phyloP scores from a whole-genome alignment of 2,113 vertebrate species.

The Lates calcarifer region DNA sequence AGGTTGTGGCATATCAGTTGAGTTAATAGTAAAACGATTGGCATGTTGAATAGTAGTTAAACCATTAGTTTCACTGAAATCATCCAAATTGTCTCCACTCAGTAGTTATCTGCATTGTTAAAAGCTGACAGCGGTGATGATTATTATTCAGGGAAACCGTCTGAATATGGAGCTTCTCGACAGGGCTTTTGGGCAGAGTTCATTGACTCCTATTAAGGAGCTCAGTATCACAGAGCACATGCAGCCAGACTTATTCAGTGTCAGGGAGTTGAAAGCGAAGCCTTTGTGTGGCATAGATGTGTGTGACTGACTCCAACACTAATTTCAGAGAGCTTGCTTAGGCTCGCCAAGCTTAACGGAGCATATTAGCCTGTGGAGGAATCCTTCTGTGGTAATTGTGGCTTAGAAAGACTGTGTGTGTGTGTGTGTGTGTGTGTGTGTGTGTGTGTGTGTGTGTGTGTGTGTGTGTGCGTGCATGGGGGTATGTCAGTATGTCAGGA shows the following conservation, averaged over 20 bases:
- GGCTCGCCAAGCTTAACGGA: conserved; percentile 50
- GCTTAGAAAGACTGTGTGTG: conserved; percentile 29
- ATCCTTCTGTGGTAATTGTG: conserved; percentile 46
- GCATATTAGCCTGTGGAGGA: conserved; percentile 50
- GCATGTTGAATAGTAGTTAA: conserved; percentile 5
- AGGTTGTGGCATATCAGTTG: background rate
- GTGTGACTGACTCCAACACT: conserved; percentile 47
- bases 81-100: conserved; percentile 22
- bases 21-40: background rate
- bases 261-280: conserved; percentile 47
- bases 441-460: background rate
- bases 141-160: conserved; percentile 51
- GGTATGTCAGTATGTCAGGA: background rate
- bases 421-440: background rate
- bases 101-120: conserved; percentile 43
- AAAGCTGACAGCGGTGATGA: conserved; percentile 51
- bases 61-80: conserved; percentile 13
- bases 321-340: conserved; percentile 70
- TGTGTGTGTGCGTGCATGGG: background rate
- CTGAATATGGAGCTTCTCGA: conserved; percentile 37
- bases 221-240: conserved; percentile 56
- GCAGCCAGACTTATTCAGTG: conserved; percentile 42
- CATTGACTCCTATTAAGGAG: conserved; percentile 63
- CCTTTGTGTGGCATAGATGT: conserved; percentile 43
- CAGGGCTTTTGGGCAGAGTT: conserved; percentile 57